Conservation (phyloP, 2,113 vertebrate genomes). For the Conger conger region DNA sequence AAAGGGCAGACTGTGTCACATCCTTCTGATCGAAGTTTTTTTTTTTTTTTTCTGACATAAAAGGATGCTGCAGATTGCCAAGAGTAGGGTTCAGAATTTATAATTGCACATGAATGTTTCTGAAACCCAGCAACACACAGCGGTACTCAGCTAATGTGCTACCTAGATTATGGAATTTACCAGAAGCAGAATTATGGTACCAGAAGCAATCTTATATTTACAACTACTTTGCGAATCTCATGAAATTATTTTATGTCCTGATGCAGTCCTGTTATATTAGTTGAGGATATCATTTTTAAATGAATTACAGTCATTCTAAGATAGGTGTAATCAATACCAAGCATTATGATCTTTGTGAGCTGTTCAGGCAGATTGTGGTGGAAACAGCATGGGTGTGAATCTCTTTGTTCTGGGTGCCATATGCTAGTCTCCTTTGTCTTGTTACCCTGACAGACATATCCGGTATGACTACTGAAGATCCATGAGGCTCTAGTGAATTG, state of each 20-base stretch:
- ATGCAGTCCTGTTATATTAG: neutral
- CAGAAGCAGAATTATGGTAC: too few species aligned
- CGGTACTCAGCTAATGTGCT: neutral
- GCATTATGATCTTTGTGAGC: neutral
- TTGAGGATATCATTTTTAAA: neutral
- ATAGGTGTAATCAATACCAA: neutral
- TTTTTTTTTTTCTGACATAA: neutral
- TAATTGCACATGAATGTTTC: slow-evolving; percentile 1
- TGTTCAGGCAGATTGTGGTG: neutral
- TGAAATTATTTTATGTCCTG: neutral
- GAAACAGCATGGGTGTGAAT: neutral
- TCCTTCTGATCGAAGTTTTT: neutral
- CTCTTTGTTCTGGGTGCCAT: too few species aligned
- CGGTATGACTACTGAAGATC: neutral
- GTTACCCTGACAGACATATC: neutral
- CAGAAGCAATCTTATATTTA: neutral
- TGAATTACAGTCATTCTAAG: neutral
- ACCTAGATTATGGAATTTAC: slow-evolving; percentile 1
- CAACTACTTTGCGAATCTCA: too few species aligned
- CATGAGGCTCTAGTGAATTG: neutral
- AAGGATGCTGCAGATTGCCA: neutral
- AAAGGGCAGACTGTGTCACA: neutral
- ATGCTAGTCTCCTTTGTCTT: neutral
- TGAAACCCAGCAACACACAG: neutral
- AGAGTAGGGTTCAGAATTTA: neutral